These are phyloP conservation scores for Trypoxylus dichotomus DNA, from an alignment of 1,140 invertebrate species.

Conservation along the genomic window DNA sequence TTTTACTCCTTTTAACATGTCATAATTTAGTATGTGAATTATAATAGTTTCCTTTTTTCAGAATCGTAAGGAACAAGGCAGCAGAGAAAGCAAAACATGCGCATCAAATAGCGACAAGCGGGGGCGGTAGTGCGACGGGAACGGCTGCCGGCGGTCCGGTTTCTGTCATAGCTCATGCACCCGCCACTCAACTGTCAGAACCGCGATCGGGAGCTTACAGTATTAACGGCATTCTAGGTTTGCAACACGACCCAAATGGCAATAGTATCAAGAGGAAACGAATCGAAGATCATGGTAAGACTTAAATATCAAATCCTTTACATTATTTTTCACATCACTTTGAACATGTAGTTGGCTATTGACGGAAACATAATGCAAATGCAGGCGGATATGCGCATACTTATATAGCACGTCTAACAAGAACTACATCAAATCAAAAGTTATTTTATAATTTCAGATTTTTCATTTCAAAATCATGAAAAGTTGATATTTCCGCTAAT, in stretches of 20 bases:
- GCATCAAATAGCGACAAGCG: constrained; percentile 70
- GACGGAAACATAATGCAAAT: too few species aligned
- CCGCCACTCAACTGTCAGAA: constrained; percentile 55
- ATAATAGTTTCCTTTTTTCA: constrained; percentile 52
- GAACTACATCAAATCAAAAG: too few species aligned
- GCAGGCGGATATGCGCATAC: too few species aligned
- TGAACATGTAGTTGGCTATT: too few species aligned
- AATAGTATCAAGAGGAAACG: constrained; percentile 74
- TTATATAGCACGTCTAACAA: too few species aligned
- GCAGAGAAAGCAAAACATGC: constrained; percentile 94
- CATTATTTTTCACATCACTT: too few species aligned
- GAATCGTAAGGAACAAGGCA: constrained; percentile 94
- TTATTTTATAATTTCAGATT: too few species aligned
- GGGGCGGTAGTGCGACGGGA: constrained; percentile 55
- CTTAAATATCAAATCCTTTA: not conserved
- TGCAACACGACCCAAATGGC: constrained; percentile 74
- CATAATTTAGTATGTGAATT: too few species aligned
- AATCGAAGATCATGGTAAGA: constrained; percentile 67
- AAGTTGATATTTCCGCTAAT: too few species aligned
- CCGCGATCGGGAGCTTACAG: constrained; percentile 77
- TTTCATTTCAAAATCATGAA: too few species aligned
- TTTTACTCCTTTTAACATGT: too few species aligned
- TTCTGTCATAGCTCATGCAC: constrained; percentile 70
- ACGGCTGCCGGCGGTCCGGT: constrained; percentile 57
- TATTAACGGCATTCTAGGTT: constrained; percentile 94